phyloP scores from a whole-genome alignment of 1,140 invertebrate genomes.

The Papilio polytes region DNA sequence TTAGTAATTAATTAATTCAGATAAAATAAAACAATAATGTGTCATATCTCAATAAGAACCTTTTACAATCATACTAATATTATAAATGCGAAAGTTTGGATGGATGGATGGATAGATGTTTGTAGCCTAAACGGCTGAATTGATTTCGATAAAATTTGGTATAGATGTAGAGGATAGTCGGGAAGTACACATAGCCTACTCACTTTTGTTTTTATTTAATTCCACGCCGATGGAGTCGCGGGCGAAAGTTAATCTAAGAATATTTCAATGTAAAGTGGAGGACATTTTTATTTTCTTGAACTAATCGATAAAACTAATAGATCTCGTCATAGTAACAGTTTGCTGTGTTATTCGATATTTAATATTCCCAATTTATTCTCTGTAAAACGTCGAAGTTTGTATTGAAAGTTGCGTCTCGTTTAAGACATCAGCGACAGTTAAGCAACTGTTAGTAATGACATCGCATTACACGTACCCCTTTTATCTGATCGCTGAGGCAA shows the following conservation, averaged over 20 bases:
- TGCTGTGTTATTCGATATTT: not conserved
- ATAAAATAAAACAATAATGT: not conserved
- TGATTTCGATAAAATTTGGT: no score
- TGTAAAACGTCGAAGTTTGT: not conserved
- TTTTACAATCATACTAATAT: no score
- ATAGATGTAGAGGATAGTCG: no score
- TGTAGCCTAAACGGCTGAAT: no score
- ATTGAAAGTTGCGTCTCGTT: not conserved
- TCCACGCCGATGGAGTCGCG: no score
- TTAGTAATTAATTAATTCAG: not conserved
- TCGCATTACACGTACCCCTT: constrained; percentile 17
- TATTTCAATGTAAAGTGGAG: not conserved
- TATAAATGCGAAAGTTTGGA: no score
- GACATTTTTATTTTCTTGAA: no score
- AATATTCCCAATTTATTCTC: not conserved
- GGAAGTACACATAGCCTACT: no score
- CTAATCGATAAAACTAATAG: no score
- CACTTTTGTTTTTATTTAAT: no score
- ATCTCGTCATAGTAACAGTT: not conserved
- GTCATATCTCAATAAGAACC: not conserved
- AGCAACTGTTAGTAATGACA: constrained; percentile 36
- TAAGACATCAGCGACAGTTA: constrained; percentile 1
- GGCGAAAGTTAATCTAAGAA: no score
- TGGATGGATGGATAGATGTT: no score
- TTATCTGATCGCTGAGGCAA: constrained; percentile 33